Evolutionary conservation across 2,113 vertebrate genomes (phyloP), one percentile per base, ranked within the genome.

Genomic region (Castor canadensis): DNA sequence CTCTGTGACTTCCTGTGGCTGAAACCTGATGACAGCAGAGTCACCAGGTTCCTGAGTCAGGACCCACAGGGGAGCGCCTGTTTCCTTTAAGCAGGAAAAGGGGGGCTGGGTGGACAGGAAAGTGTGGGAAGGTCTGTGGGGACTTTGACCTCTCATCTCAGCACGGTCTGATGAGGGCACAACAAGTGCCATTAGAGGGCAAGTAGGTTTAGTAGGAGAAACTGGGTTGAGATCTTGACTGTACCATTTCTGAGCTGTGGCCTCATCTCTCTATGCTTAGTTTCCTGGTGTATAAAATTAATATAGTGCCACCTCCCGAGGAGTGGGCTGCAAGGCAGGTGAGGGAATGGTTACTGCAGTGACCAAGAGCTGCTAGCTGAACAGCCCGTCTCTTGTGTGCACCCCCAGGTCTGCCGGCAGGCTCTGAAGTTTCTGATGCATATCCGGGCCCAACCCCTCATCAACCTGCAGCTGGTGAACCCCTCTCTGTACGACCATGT

Each of bases 401-500:
- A 28, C 8, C 49, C 22, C 5, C 93, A 99, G 99, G 98, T 99
- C 82, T 99, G 98, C 91, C 98, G 98, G 54, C 99, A 98, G 95
- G 99, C 99, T 5, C 89, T 99, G 62, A 98, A 96, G 96, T 98
- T 99, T 97, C 98, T 99, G 96, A 97, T 75, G 0, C 98, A 99
- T 95, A 98, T 99, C 56, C 97, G 95, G 8, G 98, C 98, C 45
- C 99, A 99, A 96, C 99, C 99, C 0, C 98, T 99, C 94, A 98
- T 99, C 40, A 98, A 99, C 97, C 96, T 99, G 97, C 98, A 99
- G 95, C 97, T 98, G 97, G 97, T 99, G 94, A 99, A 99, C 0
- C 98, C 99, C 0, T 98, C 99, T 12, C 98, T 99, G 77, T 99
- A 99, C 0, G 96, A 97, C 12, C 99, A 99, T 0, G 96, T 99